Base-by-base conservation (phyloP, 2,797 vertebrate species). In the Eurystomus glaucurus region DNA sequence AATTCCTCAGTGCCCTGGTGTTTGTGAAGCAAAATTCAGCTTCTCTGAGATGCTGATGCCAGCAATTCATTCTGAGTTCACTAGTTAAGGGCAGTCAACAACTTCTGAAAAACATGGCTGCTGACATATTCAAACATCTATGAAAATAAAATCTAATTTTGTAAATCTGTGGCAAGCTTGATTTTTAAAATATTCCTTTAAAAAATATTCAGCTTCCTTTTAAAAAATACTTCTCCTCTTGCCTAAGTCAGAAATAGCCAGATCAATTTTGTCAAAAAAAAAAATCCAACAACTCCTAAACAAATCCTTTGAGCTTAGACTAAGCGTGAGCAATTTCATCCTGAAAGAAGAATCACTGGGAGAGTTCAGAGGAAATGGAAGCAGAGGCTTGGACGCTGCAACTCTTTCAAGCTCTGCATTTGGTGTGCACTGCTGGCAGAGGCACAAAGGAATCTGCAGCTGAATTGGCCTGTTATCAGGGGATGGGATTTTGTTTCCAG, bases 291-390 rank as follows among this genome's bases (percentile, higher is more conserved):
- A 94, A 65, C 33, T 92, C 71, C 62, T 79, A 89, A 95, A 87
- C 71, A 96, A 85, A 85, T 89, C 84, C 78, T 95, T 69, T 90
- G 90, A 72, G 75, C 41, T 96, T 87, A 82, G 48, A 52, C 88
- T 96, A 91, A 96, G 86, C 33, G 6, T n/a, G 25, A 93, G 52
- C 57, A 83, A 92, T 96, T 96, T 95, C 64, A 85, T 75, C 78
- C 86, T 71, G 58, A 94, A 93, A 91, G 90, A 79, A 88, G 82
- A 92, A 75, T 90, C 75, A 77, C 86, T 95, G 61, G 69, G 43
- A 94, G 71, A 88, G 61, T 93, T 96, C 90, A 85, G 90, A 93
- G 78, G 68, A 94, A 92, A 92, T 75, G 90, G 88, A 90, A 93
- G 79, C 69, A 83, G 61, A 80, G 21, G 61, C 89, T 93, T 75